Conservation (phyloP, 2,797 vertebrate genomes). For the Lepilemur septentrionalis region DNA sequence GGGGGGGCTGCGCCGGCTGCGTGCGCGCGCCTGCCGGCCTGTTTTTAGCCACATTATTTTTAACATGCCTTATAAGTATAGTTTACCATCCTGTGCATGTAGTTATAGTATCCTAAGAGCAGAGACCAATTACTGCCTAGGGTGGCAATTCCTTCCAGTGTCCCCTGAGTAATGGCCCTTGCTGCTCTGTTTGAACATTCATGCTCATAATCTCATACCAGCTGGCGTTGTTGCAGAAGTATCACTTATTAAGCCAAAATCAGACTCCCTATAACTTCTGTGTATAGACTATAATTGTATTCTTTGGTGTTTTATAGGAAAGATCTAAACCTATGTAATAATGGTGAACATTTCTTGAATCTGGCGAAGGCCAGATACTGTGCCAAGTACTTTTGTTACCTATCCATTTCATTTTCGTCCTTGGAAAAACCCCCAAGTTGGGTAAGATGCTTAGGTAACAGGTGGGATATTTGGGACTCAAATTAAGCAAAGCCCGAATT, state of each 20-base stretch:
- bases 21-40: slow-evolving; percentile 63
- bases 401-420: slow-evolving; percentile 12
- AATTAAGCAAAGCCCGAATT: background rate
- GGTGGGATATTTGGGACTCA: background rate
- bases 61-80: background rate
- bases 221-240: background rate
- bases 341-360: background rate
- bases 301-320: background rate
- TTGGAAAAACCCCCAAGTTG: background rate
- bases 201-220: background rate
- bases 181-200: background rate
- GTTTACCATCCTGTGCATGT: background rate
- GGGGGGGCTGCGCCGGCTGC: slow-evolving; percentile 72
- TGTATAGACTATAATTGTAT: background rate
- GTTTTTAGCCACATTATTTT: background rate
- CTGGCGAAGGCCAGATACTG: background rate
- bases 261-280: background rate
- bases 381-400: background rate
- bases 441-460: background rate
- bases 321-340: background rate
- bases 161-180: background rate
- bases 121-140: background rate
- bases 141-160: background rate
- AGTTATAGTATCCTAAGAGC: background rate
- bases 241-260: background rate